A percentile compares a stretch with the other conserved stretches of the same genome.
Conservation (phyloP, 2,113 vertebrate species). For the Chloebia gouldiae region DNA sequence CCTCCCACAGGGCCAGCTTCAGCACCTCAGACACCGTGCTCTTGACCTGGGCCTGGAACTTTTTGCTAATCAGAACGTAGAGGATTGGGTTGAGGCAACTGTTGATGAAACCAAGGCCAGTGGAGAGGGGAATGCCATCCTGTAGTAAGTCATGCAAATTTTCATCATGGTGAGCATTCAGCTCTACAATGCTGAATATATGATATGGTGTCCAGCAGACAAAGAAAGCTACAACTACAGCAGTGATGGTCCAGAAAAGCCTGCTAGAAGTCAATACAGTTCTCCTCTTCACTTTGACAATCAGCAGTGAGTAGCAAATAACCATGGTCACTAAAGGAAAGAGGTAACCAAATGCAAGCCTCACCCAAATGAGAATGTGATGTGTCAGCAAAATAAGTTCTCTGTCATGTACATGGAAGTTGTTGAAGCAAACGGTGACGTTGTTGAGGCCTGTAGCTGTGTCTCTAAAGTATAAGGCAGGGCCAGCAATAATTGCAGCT, state of each 20-base stretch:
- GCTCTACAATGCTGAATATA: constrained; percentile 88
- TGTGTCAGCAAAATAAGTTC: constrained; percentile 74
- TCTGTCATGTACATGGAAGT: constrained; percentile 78
- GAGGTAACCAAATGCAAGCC: constrained; percentile 86
- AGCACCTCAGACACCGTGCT: constrained; percentile 82
- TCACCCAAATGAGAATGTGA: constrained; percentile 79
- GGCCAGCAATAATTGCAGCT: constrained; percentile 79
- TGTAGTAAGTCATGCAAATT: constrained; percentile 73
- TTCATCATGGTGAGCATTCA: constrained; percentile 76
- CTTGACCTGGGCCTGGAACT: constrained; percentile 79
- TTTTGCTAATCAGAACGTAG: constrained; percentile 89
- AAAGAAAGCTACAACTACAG: constrained; percentile 88
- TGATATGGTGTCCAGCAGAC: constrained; percentile 94
- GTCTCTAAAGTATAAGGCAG: constrained; percentile 85
- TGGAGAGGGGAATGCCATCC: constrained; percentile 86
- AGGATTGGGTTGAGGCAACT: constrained; percentile 95
- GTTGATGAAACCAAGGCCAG: constrained; percentile 91
- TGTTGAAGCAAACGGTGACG: constrained; percentile 86
- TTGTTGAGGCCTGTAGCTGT: constrained; percentile 70
- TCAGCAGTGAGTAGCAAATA: constrained; percentile 85
- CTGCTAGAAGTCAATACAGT: constrained; percentile 75
- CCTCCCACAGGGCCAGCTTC: constrained; percentile 86
- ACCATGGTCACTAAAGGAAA: constrained; percentile 89
- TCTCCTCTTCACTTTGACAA: constrained; percentile 76
- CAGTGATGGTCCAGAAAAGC: constrained; percentile 86